phyloP scores from a whole-genome alignment of 1,140 invertebrate species.

The Neuroterus valhalla region DNA sequence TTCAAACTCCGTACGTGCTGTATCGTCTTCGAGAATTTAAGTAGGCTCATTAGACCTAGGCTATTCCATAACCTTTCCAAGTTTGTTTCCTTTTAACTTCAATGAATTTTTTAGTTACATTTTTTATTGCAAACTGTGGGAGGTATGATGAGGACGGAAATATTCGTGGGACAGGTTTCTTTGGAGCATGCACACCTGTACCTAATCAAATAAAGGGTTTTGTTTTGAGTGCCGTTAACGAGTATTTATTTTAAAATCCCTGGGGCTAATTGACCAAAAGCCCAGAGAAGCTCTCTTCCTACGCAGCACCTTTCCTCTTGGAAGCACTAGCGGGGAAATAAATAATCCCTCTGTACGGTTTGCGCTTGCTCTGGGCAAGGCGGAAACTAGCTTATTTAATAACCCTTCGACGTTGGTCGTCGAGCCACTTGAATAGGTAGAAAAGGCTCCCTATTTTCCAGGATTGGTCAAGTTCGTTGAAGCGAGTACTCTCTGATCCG shows the following conservation, averaged over 20 bases:
- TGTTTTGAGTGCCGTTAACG: slow-evolving; percentile 67
- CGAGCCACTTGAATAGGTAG: slow-evolving; percentile 13
- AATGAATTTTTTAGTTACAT: too few relatives aligned
- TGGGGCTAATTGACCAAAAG: slow-evolving; percentile 63
- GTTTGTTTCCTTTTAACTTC: too few relatives aligned
- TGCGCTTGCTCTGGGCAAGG: slow-evolving; percentile 34
- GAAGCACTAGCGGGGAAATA: slow-evolving; percentile 54
- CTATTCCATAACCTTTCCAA: too few relatives aligned
- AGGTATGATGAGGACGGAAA: too few relatives aligned
- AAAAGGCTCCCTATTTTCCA: background rate
- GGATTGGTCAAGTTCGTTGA: slow-evolving; percentile 22
- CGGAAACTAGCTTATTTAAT: slow-evolving; percentile 54
- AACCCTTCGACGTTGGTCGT: slow-evolving; percentile 39
- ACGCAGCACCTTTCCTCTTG: slow-evolving; percentile 35
- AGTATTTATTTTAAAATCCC: slow-evolving; percentile 68
- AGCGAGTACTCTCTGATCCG: slow-evolving; percentile 14
- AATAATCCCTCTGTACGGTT: slow-evolving; percentile 51
- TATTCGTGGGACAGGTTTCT: background rate
- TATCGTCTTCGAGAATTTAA: too few relatives aligned
- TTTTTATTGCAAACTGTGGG: too few relatives aligned
- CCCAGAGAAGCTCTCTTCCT: slow-evolving; percentile 43
- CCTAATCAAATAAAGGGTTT: slow-evolving; percentile 61
- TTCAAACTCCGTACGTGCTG: too few relatives aligned
- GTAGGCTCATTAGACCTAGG: too few relatives aligned
- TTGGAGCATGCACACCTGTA: slow-evolving; percentile 33